phyloP scores from a whole-genome alignment of 2,888 invertebrate species.

The Microplitis manilae region DNA sequence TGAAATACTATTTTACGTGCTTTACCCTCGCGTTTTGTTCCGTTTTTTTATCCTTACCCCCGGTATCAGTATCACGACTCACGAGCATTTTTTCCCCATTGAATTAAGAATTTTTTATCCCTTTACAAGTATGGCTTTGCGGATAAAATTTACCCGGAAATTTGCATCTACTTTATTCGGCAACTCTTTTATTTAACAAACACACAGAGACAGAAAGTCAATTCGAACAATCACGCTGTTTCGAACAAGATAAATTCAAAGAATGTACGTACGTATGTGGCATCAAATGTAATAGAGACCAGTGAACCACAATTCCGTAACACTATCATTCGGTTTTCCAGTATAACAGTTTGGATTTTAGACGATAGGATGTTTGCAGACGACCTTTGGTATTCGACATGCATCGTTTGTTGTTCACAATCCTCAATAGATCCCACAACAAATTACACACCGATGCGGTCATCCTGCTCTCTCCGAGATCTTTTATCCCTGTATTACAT shows the following conservation, averaged over 20 bases:
- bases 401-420: conserved; percentile 41
- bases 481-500: neutral
- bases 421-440: conserved; percentile 36
- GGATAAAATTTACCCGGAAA: no score
- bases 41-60: no score
- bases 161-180: no score
- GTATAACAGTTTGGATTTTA: neutral
- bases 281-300: neutral
- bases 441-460: conserved; percentile 35
- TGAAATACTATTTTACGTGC: neutral
- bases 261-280: neutral
- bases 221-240: neutral
- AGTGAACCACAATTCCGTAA: neutral
- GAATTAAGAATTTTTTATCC: no score
- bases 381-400: conserved; percentile 33
- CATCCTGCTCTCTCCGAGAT: conserved; percentile 2
- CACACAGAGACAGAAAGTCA: neutral
- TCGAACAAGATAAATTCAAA: neutral
- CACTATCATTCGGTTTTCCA: neutral
- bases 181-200: neutral
- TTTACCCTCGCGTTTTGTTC: neutral
- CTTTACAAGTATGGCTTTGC: no score
- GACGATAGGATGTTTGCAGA: conserved; percentile 6
- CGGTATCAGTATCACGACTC: no score
- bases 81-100: no score